Percentiles rank a stretch among this genome's conserved stretches.
phyloP scores from a whole-genome alignment of 2,888 invertebrate species.

The Tortricodes alternella region DNA sequence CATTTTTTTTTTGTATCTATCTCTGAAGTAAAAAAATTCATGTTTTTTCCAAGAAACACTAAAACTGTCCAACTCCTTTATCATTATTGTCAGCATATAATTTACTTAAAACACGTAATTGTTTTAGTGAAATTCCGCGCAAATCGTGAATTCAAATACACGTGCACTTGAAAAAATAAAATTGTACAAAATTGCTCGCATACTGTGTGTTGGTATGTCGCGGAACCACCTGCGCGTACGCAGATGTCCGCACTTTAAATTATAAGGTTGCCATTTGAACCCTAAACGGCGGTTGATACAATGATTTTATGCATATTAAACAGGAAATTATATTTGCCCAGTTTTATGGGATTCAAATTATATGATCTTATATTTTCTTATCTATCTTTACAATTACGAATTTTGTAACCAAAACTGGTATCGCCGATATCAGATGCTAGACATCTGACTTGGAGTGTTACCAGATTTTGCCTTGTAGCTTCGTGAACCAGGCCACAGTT shows the following conservation, averaged over 20 bases:
- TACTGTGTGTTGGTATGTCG: slow-evolving; percentile 32
- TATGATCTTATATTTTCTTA: too few relatives aligned
- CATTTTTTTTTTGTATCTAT: too few relatives aligned
- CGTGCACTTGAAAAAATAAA: slow-evolving; percentile 31
- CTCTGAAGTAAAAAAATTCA: not conserved
- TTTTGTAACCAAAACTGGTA: too few relatives aligned
- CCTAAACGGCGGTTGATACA: slow-evolving; percentile 36
- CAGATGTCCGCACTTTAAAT: slow-evolving; percentile 39
- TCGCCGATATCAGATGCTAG: too few relatives aligned
- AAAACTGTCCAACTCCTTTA: not conserved
- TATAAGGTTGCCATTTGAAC: slow-evolving; percentile 47
- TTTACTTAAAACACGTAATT: slow-evolving; percentile 6
- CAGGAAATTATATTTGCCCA: too few relatives aligned
- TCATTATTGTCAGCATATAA: slow-evolving; percentile 2
- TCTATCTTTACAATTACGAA: too few relatives aligned
- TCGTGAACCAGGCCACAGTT: too few relatives aligned
- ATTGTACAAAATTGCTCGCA: slow-evolving; percentile 37
- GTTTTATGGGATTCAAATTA: too few relatives aligned
- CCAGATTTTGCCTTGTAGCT: too few relatives aligned
- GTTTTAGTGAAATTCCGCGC: slow-evolving; percentile 19
- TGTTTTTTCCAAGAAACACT: not conserved
- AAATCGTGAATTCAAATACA: slow-evolving; percentile 35
- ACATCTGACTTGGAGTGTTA: too few relatives aligned
- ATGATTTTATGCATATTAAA: not conserved
- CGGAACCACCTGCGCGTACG: slow-evolving; percentile 37